These are phyloP conservation scores for Idaea dimidiata DNA, from an alignment of 2,888 invertebrate species.

Conservation along the genomic window DNA sequence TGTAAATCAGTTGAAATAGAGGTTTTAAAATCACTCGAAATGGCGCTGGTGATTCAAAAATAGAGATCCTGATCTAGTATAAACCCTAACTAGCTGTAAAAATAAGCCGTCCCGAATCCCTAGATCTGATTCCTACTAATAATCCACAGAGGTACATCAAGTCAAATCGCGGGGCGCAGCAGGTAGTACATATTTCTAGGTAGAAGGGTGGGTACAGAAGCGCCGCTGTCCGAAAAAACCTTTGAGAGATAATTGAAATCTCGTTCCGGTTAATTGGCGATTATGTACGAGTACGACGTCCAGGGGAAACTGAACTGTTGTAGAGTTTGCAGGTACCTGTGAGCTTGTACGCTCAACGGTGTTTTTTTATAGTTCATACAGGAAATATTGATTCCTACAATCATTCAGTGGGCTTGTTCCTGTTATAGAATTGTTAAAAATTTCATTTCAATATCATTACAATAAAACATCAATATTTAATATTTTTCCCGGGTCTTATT, in stretches of 20 bases:
- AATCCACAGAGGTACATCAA: not conserved
- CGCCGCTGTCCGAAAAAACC: not conserved
- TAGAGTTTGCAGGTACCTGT: not conserved
- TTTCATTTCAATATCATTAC: too few relatives aligned
- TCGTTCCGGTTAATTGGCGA: constrained; percentile 8
- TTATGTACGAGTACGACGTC: too few relatives aligned
- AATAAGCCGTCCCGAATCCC: too few relatives aligned
- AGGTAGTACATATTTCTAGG: not conserved
- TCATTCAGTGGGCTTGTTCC: not conserved
- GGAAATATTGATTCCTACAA: not conserved
- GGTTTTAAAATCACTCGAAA: too few relatives aligned
- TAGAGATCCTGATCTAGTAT: too few relatives aligned
- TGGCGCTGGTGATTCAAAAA: too few relatives aligned
- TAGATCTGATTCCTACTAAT: not conserved
- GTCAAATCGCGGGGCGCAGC: not conserved
- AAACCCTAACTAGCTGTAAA: too few relatives aligned
- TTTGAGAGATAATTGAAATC: not conserved
- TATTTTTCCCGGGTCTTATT: too few relatives aligned
- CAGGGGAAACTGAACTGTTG: not conserved
- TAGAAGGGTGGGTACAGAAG: not conserved
- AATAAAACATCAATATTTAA: too few relatives aligned
- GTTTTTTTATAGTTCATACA: not conserved
- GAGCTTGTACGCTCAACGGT: not conserved
- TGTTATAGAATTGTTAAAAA: too few relatives aligned
- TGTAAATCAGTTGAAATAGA: too few relatives aligned